Evolutionary conservation across 2,113 vertebrate species (phyloP), one percentile per base, ranked within the genome.

Genomic region (Psammodynastes pulverulentus): DNA sequence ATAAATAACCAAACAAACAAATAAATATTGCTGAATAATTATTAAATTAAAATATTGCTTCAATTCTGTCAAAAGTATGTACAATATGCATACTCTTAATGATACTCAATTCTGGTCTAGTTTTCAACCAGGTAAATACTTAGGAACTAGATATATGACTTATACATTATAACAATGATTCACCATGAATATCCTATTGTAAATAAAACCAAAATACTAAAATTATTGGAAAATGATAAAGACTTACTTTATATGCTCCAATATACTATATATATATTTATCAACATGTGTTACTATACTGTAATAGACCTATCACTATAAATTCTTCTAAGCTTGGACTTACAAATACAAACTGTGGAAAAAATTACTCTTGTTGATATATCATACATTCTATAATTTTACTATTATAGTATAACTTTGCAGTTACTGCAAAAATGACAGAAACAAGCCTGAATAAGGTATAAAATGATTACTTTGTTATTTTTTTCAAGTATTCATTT

Each of bases 141-240:
- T 4, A 13, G 13, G n/a, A 62, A 62, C 56, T 29, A 12, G 26
- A 12, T 19, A 72, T 72, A 39, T 72, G 5, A 62, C 29, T 62
- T 67, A 84, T 46, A 92, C 92, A 84, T 94, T 6, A 26, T 5
- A 46, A 85, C 43, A 46, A 45, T 46, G 84, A 4, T 26, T 85
- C 24, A 12, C 56, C 26, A 62, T 62, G 26, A 62, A 62, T 62
- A 62, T 62, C 26, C 9, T 85, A 24, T 46, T 46, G 23, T 23
- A 85, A 85, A 85, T 85, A 95, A 94, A 48, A 93, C 94, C 93
- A 94, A 94, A 86, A 53, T 2, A 26, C 87, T 91, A 79, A 48
- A 0, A 0, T 93, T 95, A 91, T 89, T 86, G 92, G 85, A 53
- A 87, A 95, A 29, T 94, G n/a, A 52, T 45, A 91, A 3, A 79